phyloP scores from a whole-genome alignment of 23 tunicate genomes.

The Corella eumyota region DNA sequence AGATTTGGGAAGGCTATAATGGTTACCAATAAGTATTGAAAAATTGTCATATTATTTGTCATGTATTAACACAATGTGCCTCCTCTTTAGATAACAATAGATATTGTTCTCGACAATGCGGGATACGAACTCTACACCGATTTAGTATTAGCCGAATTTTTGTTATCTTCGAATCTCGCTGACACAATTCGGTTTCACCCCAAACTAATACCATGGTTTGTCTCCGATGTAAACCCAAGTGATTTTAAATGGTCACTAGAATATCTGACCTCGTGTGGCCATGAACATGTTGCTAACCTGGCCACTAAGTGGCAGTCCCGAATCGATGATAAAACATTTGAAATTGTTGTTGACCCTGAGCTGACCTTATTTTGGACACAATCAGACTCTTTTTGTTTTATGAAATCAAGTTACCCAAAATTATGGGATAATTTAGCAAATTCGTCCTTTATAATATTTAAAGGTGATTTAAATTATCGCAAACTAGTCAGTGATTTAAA shows the following conservation, averaged over 20 bases:
- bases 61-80: background rate
- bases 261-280: background rate
- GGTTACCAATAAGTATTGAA: too few species aligned
- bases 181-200: conserved; percentile 39
- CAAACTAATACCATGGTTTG: conserved; percentile 87
- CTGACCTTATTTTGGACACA: conserved; percentile 40
- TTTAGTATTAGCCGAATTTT: conserved; percentile 57
- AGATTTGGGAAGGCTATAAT: too few species aligned
- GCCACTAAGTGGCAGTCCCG: conserved; percentile 15
- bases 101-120: conserved; percentile 70
- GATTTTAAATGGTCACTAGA: conserved; percentile 35
- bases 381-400: conserved; percentile 35
- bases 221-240: conserved; percentile 59
- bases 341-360: conserved; percentile 15
- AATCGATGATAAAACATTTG: conserved; percentile 12
- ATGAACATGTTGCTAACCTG: conserved; percentile 3
- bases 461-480: conserved; percentile 85
- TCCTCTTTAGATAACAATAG: too few species aligned
- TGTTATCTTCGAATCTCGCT: conserved; percentile 27
- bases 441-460: conserved; percentile 41
- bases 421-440: conserved; percentile 7
- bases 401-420: conserved; percentile 22
- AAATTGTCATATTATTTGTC: background rate
- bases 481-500: conserved; percentile 77
- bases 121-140: conserved; percentile 82